Evolutionary conservation across 2,113 vertebrate genomes (phyloP), one percentile per base, ranked within the genome.

Genomic region (Psittacula cyanocephala): DNA sequence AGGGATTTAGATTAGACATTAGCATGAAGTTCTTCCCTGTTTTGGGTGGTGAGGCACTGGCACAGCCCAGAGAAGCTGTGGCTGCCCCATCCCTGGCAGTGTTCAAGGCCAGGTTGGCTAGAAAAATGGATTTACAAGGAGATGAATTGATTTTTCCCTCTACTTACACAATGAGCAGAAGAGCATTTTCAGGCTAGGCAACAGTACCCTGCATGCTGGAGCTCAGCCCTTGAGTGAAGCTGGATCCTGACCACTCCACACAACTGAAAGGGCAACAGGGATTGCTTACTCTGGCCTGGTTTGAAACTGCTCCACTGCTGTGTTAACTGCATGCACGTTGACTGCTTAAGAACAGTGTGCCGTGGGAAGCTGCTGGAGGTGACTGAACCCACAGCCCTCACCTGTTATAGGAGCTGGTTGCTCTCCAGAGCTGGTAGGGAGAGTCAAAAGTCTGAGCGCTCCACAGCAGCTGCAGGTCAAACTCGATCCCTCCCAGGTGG

Each of bases 351-450:
- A 28, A 8, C 6, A 0, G 0, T 2, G 39, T 7, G 52, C 46
- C 9, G 53, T 8, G 15, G 62, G 37, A 55, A 82, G 29, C 74
- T 69, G 83, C 44, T 47, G 33, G 17, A 35, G 35, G 59, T 1
- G 22, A 14, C n/a, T 2, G 57, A 46, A 37, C 4, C 13, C 12
- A 2, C 46, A 39, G 16, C 17, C 13, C 67, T 90, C 88, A 99
- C 99, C 99, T 99, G 98, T 99, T 99, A 70, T 99, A 99, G 55
- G 99, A 99, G 95, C 99, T 99, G 74, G 99, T 99, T 31, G 99
- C 99, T 92, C 99, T 98, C 99, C 99, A 99, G 83, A 99, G 98
- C 93, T 99, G 99, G 94, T 99, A 99, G 2, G 99, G 99, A 0
- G 99, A 99, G 93, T 99, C 99, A 2, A 99, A 99, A 16, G 98